phyloP scores from a whole-genome alignment of 2,888 invertebrate genomes.

The Mactromeris polynyma region DNA sequence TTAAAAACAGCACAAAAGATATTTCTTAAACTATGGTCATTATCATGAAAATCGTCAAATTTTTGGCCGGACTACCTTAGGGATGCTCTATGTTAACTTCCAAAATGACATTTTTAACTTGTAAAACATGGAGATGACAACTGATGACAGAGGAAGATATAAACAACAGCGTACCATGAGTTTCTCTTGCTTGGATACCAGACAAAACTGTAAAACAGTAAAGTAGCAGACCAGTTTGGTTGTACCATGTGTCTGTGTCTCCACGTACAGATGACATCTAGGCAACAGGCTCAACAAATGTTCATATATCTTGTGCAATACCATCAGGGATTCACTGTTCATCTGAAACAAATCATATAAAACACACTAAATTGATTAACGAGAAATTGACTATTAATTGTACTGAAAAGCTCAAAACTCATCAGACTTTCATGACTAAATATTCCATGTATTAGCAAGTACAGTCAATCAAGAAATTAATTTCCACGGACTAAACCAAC shows the following conservation, averaged over 20 bases:
- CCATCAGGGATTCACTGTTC: slow-evolving; percentile 89
- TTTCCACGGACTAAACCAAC: no score
- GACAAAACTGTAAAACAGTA: slow-evolving; percentile 96
- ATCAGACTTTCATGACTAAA: no score
- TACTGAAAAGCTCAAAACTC: no score
- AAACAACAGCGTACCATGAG: slow-evolving; percentile 91
- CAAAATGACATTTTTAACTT: no score
- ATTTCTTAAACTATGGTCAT: background rate
- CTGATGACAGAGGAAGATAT: background rate
- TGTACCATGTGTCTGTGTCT: slow-evolving; percentile 92
- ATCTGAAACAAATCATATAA: slow-evolving; percentile 83
- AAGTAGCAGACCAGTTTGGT: slow-evolving; percentile 97
- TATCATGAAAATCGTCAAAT: no score
- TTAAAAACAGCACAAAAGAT: background rate
- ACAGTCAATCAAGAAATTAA: no score
- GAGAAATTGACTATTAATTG: no score
- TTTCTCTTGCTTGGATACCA: slow-evolving; percentile 96
- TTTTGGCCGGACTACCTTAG: no score
- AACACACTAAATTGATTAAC: background rate
- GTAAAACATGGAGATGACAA: no score
- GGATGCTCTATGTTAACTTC: no score
- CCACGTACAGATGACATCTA: slow-evolving; percentile 86
- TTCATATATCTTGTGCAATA: slow-evolving; percentile 88
- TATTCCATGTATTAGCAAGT: no score
- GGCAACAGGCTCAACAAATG: slow-evolving; percentile 90